Base-by-base conservation (phyloP, 2,797 vertebrate species). In the Cryptoprocta ferox region DNA sequence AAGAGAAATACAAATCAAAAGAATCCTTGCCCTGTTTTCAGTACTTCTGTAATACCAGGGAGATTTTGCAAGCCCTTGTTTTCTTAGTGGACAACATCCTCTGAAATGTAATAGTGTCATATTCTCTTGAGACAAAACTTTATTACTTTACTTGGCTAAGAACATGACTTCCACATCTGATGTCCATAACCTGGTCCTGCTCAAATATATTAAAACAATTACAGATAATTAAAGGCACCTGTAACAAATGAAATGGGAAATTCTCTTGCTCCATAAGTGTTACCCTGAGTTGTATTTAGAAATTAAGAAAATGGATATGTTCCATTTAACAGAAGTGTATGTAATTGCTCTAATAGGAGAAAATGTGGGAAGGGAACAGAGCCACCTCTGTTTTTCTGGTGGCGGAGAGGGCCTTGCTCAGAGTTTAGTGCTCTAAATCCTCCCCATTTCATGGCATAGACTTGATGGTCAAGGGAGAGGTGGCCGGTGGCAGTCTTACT, bases 1-100 rank as follows among this genome's bases (percentile, higher is more conserved):
- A 78, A 86, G 80, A 90, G 28, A 82, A 79, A 89, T 30, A 83
- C 6, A 81, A 90, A 78, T n/a, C 37, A 53, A 61, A 85, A 56
- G 73, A 53, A 68, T 30, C 12, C 7, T 42, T 15, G 14, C 32
- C 24, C 16, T 68, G 35, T 37, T 93, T 82, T 96, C 28, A 83
- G 32, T 56, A 85, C 15, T 79, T 82, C 28, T 24, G 15, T 50
- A 35, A 75, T 21, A 61, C 8, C 14, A 89, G 35, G 85, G 59
- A 75, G 26, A 76, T 37, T 88, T 71, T 45, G 6, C 30, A 28
- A 13, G 45, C 11, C 7, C 6, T 81, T 42, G 5, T 78, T 85
- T 95, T 42, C 65, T 82, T 48, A 95, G 35, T 56, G 61, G 42
- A 61, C 12, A 45, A n/a, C 24, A 32, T 70, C 12, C 56, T 89